Evolutionary conservation across 2,113 vertebrate species (phyloP).

Genomic region (Atlantisia rogersi): DNA sequence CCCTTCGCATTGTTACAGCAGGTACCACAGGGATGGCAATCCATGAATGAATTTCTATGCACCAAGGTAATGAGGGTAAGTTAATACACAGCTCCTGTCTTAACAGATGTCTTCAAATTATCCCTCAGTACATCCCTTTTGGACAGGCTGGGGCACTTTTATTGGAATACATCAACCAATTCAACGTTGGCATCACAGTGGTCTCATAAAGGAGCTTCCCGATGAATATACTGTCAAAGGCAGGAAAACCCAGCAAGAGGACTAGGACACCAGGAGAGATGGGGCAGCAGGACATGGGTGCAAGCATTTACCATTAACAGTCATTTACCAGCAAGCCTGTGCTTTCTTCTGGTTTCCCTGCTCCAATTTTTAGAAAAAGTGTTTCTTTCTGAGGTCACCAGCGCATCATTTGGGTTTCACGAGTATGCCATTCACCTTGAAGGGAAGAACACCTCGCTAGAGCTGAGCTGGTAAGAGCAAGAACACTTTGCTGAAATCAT

Average conservation of each 20-base stretch:
- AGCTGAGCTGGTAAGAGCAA: background rate
- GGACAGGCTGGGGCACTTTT: background rate
- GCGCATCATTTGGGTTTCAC: background rate
- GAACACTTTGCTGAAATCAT: background rate
- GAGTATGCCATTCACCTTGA: accelerated
- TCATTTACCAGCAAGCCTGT: background rate
- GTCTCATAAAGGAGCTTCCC: background rate
- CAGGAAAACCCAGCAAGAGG: background rate
- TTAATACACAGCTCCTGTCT: background rate
- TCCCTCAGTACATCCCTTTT: background rate
- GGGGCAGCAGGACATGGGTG: background rate
- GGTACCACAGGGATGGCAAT: accelerated
- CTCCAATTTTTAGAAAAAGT: background rate
- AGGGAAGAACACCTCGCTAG: background rate
- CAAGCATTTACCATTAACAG: no score
- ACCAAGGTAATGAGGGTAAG: background rate
- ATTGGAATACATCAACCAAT: background rate
- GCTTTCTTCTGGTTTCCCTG: background rate
- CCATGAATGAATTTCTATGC: background rate
- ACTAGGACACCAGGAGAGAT: background rate
- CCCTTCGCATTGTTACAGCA: background rate
- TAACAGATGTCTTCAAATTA: background rate
- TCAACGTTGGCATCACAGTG: background rate
- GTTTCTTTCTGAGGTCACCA: accelerated
- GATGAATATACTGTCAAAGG: background rate